A percentile compares a stretch with the other conserved stretches of the same genome.
Conservation (phyloP, 92 coral and sea anemone genomes). For the Isaurus tuberculatus region DNA sequence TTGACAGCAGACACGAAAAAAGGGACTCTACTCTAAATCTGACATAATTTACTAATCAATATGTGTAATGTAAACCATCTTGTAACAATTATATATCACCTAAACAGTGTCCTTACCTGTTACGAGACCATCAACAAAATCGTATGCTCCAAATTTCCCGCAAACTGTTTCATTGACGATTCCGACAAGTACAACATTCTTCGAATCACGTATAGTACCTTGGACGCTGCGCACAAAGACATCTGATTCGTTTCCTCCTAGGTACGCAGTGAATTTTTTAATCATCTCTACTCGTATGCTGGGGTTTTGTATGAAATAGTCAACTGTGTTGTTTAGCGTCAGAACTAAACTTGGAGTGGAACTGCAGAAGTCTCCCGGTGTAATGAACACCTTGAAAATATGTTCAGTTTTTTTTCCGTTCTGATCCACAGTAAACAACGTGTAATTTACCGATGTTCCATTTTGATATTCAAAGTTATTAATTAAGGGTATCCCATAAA, state of each 20-base stretch:
- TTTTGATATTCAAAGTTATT: conserved; percentile 35
- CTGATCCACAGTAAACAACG: conserved; percentile 30
- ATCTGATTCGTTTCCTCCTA: conserved; percentile 28
- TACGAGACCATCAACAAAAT: conserved; percentile 2
- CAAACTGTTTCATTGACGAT: conserved; percentile 31
- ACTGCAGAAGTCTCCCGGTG: conserved; percentile 37
- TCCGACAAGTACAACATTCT: conserved; percentile 19
- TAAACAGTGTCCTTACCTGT: conserved; percentile 7
- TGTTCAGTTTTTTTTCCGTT: conserved; percentile 35
- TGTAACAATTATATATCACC: no score
- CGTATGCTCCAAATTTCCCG: conserved; percentile 4
- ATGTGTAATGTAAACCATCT: no score
- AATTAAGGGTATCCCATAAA: conserved; percentile 35
- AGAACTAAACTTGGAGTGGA: conserved; percentile 36
- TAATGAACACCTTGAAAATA: conserved; percentile 34
- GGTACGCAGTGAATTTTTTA: background rate
- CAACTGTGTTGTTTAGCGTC: conserved; percentile 1
- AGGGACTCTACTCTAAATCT: background rate
- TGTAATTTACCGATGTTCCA: conserved; percentile 28
- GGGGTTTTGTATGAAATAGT: conserved; percentile 13
- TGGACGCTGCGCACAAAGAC: conserved; percentile 37
- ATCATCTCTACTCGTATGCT: conserved; percentile 1
- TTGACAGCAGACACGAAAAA: no score
- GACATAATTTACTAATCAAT: no score
- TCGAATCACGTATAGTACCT: conserved; percentile 12